phyloP scores from a whole-genome alignment of 2,888 invertebrate genomes.

The Scaptomyza parva region DNA sequence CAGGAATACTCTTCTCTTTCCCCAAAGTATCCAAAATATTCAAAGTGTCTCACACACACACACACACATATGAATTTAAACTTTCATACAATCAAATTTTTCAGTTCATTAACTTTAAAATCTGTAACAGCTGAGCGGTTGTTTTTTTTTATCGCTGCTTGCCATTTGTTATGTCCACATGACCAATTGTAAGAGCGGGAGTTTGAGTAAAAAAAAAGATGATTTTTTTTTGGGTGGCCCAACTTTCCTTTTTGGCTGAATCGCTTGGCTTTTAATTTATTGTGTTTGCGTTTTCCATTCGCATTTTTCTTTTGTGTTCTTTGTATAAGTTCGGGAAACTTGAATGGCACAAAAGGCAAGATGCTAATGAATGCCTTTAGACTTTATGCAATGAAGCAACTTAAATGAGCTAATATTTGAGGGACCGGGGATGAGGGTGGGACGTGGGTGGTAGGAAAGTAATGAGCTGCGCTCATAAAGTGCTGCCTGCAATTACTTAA shows the following conservation, averaged over 20 bases:
- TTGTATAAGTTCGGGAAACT: conserved; percentile 46
- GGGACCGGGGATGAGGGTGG: too few relatives aligned
- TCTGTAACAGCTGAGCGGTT: neutral
- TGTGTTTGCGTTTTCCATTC: conserved; percentile 13
- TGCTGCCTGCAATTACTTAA: conserved; percentile 55
- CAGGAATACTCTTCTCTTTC: too few relatives aligned
- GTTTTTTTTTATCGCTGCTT: neutral
- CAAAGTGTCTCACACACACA: too few relatives aligned
- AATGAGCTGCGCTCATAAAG: conserved; percentile 30
- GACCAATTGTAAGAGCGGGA: neutral
- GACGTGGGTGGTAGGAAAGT: neutral
- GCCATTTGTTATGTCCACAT: conserved; percentile 23
- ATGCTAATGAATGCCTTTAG: conserved; percentile 49
- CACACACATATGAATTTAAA: conserved; percentile 5
- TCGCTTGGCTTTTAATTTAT: conserved; percentile 46
- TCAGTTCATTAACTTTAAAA: conserved; percentile 10
- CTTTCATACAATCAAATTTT: conserved; percentile 17
- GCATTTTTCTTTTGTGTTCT: conserved; percentile 21
- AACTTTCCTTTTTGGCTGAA: conserved; percentile 24
- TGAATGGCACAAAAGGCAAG: conserved; percentile 38
- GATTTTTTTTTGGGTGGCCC: conserved; percentile 13
- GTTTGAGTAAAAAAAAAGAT: neutral
- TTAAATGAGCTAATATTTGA: conserved; percentile 22
- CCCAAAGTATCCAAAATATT: too few relatives aligned
- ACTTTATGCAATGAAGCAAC: conserved; percentile 37